Percentiles rank a stretch among this genome's conserved stretches.
Conservation (phyloP, 2,888 invertebrate species). For the Athalia rosae region DNA sequence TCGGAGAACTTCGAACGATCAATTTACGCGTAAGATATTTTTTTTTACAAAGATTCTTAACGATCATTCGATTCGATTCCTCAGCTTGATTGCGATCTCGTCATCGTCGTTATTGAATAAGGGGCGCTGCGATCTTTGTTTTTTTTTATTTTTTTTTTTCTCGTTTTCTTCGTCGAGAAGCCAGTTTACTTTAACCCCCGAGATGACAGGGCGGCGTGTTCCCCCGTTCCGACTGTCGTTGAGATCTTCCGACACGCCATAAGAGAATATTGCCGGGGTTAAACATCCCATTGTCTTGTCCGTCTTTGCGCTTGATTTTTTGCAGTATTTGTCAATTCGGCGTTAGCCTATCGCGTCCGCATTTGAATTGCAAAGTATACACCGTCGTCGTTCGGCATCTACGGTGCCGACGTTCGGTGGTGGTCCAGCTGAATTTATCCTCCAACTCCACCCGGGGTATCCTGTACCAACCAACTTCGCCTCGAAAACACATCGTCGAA, state of each 20-base stretch:
- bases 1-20: too few relatives aligned
- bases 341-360: constrained; percentile 57
- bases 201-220: background rate
- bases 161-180: too few relatives aligned
- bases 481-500: background rate
- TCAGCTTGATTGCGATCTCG: too few relatives aligned
- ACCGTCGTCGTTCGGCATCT: constrained; percentile 25
- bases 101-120: too few relatives aligned
- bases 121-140: too few relatives aligned
- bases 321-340: constrained; percentile 70
- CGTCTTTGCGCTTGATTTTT: constrained; percentile 64
- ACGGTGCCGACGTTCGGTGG: constrained; percentile 49
- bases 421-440: constrained; percentile 52
- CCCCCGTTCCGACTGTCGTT: constrained; percentile 12
- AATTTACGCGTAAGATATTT: too few relatives aligned
- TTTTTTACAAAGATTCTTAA: too few relatives aligned
- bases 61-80: too few relatives aligned
- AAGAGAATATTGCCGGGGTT: constrained; percentile 51
- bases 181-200: too few relatives aligned
- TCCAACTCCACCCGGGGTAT: constrained; percentile 36
- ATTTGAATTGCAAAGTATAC: constrained; percentile 70
- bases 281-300: constrained; percentile 73
- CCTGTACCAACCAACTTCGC: constrained; percentile 19
- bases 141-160: too few relatives aligned
- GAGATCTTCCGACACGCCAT: constrained; percentile 1